A percentile compares a stretch with the other conserved stretches of the same genome.
phyloP scores from a whole-genome alignment of 53 echinoderm and acorn worm species.

The Temnopleurus reevesii region DNA sequence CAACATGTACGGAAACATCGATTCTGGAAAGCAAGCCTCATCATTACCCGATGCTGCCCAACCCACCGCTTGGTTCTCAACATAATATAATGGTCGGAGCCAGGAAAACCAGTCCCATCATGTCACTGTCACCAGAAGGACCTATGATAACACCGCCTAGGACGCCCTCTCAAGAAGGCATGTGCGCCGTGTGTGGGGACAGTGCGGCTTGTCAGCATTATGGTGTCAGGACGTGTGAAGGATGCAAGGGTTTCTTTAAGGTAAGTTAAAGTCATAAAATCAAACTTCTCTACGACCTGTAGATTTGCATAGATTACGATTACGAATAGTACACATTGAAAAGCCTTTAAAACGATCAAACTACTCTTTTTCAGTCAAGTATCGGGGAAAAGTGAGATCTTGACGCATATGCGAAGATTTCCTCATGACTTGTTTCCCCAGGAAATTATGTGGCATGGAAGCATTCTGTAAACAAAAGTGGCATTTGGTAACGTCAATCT shows the following conservation, averaged over 20 bases:
- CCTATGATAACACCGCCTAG: conserved; percentile 58
- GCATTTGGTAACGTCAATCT: conserved; percentile 27
- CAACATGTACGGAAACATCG: conserved; percentile 44
- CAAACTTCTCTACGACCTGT: background rate
- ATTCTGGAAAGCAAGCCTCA: conserved; percentile 61
- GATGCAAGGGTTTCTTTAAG: conserved; percentile 99
- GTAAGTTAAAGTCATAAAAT: conserved; percentile 60
- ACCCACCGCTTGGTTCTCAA: conserved; percentile 47
- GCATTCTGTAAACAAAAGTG: conserved; percentile 35
- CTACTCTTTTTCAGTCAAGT: background rate
- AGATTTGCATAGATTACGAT: too few relatives aligned
- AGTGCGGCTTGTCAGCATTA: conserved; percentile 99
- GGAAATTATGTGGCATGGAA: conserved; percentile 5
- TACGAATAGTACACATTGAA: too few relatives aligned
- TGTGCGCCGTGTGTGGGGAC: conserved; percentile 98
- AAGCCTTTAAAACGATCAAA: background rate
- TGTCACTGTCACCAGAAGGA: conserved; percentile 62
- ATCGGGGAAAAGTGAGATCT: background rate
- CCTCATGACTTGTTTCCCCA: conserved; percentile 29
- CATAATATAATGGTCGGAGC: conserved; percentile 51
- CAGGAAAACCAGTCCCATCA: conserved; percentile 58
- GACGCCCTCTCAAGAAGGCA: conserved; percentile 83
- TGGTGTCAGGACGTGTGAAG: conserved; percentile 98
- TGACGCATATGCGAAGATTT: background rate
- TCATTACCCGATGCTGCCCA: conserved; percentile 61